Base-by-base conservation (phyloP, 2,113 vertebrate species). In the Tragelaphus strepsiceros region DNA sequence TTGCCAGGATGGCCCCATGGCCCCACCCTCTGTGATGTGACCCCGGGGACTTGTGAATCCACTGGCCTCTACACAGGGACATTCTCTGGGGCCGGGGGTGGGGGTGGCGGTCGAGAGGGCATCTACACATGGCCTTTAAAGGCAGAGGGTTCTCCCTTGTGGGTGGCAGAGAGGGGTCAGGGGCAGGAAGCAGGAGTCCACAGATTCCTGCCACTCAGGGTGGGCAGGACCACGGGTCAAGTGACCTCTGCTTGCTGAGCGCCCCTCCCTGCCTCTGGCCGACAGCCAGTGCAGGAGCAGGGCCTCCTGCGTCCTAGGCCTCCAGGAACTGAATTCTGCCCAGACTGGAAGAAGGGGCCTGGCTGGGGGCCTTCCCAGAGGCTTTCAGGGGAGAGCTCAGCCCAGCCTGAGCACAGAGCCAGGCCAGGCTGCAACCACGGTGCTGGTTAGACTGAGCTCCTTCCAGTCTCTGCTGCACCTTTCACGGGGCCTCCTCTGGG, bases 1-100 rank as follows among this genome's bases (percentile, higher is more conserved):
- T 5, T 6, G 13, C 28, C 11, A 19, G 6, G 21, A 2, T 0
- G 11, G n/a, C 28, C 7, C 6, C 1, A 1, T 0, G 14, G 0
- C 7, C 59, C 22, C 7, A 11, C 7, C 49, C 24, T 1, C 17
- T 8, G 3, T 5, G 30, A 15, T 0, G 28, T 2, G 83, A 16
- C 35, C 16, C 0, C 1, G 15, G 82, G 82, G 32, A 7, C 8
- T 30, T 53, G 12, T 5, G 58, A 39, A 14, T 64, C 58, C 1
- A 0, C 5, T 13, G 91, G 22, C 81, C 62, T 85, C 51, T 13
- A 26, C 35, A 2, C 4, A 17, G 19, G 81, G n/a, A 22, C 19
- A 5, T 0, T 12, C 12, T 46, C 51, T 24, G 12, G 21, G 39
- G 4, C 2, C 19, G 10, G n/a, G 67, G 67, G 28, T 5, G 39